Conservation (phyloP, 2,113 vertebrate genomes). For the Irena cyanogastra region DNA sequence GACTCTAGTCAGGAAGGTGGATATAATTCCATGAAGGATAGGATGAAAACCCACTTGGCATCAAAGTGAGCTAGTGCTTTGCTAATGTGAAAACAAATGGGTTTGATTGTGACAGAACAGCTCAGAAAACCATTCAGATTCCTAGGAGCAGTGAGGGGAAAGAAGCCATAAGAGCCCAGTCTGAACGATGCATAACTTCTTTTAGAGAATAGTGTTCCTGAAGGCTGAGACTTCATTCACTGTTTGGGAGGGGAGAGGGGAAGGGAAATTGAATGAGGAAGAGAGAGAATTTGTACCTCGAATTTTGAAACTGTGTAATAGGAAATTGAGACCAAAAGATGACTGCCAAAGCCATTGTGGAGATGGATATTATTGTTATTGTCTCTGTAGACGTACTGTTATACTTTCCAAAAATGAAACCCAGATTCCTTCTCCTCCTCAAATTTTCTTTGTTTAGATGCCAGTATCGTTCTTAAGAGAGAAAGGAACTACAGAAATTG, state of each 20-base stretch:
- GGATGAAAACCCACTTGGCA: not conserved
- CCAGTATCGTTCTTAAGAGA: not conserved
- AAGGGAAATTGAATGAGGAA: not conserved
- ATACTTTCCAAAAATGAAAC: slow-evolving; percentile 10
- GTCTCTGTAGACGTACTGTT: not conserved
- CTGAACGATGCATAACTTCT: not conserved
- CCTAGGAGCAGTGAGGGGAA: not conserved
- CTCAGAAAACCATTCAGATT: not conserved
- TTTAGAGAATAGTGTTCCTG: not conserved
- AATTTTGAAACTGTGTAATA: not conserved
- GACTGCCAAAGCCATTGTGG: not conserved
- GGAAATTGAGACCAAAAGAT: not conserved
- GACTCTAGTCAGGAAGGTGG: not conserved
- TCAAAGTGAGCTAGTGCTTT: not conserved
- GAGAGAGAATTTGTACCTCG: not conserved
- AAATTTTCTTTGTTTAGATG: slow-evolving; percentile 3
- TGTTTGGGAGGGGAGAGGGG: not conserved
- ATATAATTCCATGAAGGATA: not conserved
- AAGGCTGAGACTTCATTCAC: not conserved
- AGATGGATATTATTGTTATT: not conserved
- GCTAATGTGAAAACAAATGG: not conserved
- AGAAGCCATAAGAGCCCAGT: not conserved
- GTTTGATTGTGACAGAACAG: not conserved
- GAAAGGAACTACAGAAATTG: not conserved
- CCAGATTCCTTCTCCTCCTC: slow-evolving; percentile 2